Base-by-base conservation (phyloP, 2,797 vertebrate genomes). In the Macropus fuliginosus region DNA sequence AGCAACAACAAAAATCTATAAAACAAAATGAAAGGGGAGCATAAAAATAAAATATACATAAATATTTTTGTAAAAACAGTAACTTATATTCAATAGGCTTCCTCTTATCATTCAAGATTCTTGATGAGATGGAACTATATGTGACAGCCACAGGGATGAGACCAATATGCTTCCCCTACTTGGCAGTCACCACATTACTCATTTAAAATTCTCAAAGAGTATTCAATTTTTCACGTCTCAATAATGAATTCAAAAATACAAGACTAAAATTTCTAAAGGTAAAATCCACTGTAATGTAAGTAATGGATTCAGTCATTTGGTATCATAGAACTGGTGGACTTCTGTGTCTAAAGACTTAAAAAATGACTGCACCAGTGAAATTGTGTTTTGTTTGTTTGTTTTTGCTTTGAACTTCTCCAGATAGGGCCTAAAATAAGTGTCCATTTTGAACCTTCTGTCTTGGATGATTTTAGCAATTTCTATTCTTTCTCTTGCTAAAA, bases 81-180 rank as follows among this genome's bases (percentile, higher is more conserved):
- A 96, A 66, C 96, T 92, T 52, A 89, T 50, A 92, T 91, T 92
- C 34, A 95, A 81, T 11, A 74, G 92, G 52, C 90, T 74, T 62
- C 55, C 93, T 95, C 55, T 94, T 54, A 31, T 1, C 34, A 66
- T 57, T 96, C 56, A 93, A 81, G 90, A 92, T 93, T 95, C 13
- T 90, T 54, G 89, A 52, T 56, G 31, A 94, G 11, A 57, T 92
- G 87, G 92, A 52, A 97, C 96, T 54, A 93, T 94, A 24, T 92
- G 62, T 96, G 74, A 95, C 10, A 93, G 56, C 91, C 87, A 91
- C 56, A 8, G 24, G 9, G 16, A 56, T 3, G 66, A 95, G 95
- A 90, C 12, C 54, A 59, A 50, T 57, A 29, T 59, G 28, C 54
- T 97, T 95, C 29, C 6, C 34, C 91, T 91, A 34, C 1, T 87